phyloP scores from a whole-genome alignment of 2,888 invertebrate species.

The Microctonus brassicae region DNA sequence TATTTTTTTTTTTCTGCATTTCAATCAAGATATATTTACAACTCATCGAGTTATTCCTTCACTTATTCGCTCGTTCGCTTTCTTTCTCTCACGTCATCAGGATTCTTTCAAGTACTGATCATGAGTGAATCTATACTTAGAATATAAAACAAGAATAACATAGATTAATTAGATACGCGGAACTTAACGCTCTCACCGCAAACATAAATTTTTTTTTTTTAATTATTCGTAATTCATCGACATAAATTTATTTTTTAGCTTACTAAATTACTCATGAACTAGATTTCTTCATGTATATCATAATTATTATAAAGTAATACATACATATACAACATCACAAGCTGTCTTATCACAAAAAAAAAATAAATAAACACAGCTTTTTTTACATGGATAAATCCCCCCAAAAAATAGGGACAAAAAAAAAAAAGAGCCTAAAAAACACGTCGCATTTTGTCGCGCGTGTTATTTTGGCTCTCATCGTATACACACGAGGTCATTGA shows the following conservation, averaged over 20 bases:
- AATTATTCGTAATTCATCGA: no score
- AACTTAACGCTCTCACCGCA: constrained; percentile 33
- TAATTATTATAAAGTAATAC: no score
- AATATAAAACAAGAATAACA: constrained; percentile 52
- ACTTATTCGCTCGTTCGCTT: not conserved
- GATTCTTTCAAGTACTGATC: constrained; percentile 36
- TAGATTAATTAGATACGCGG: constrained; percentile 49
- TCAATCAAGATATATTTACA: constrained; percentile 8
- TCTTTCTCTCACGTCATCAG: constrained; percentile 14
- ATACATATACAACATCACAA: no score
- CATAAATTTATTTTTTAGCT: no score
- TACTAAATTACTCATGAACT: no score
- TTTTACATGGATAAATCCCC: no score
- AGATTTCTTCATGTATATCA: no score
- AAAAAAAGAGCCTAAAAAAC: not conserved
- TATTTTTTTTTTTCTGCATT: constrained; percentile 2
- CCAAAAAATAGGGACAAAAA: not conserved
- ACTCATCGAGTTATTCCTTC: not conserved
- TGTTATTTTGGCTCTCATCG: not conserved
- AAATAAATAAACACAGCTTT: no score
- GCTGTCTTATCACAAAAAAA: no score
- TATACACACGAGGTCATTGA: not conserved
- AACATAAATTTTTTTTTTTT: constrained; percentile 19
- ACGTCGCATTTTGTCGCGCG: not conserved
- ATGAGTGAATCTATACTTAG: constrained; percentile 54